Conservation (phyloP, 2,113 vertebrate genomes). For the Calypte anna region DNA sequence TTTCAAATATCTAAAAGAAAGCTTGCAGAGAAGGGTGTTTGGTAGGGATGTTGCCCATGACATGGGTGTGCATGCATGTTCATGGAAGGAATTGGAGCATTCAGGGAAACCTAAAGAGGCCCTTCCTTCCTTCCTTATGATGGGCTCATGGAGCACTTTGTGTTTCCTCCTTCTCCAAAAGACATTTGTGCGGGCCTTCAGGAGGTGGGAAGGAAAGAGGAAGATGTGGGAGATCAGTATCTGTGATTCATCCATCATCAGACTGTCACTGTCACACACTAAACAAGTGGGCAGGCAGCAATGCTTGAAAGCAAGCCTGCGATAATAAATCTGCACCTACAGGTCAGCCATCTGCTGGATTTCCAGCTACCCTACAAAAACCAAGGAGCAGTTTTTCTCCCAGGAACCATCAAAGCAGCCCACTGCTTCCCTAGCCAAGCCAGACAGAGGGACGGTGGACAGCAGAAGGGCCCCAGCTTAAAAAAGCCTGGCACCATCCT, state of each 20-base stretch:
- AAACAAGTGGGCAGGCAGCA: not conserved
- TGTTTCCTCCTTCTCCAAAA: not conserved
- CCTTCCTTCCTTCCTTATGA: not conserved
- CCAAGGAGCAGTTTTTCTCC: not conserved
- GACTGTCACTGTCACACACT: not conserved
- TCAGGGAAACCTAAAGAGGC: not conserved
- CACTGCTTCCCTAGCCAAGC: not conserved
- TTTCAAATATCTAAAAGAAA: not conserved
- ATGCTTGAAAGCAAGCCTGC: not conserved
- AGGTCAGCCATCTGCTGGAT: not conserved
- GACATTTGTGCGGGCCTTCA: not conserved
- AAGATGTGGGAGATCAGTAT: not conserved
- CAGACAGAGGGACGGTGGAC: not conserved
- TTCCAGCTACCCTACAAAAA: not conserved
- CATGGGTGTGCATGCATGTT: not conserved
- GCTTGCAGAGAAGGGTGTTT: not conserved
- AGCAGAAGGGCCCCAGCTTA: not conserved
- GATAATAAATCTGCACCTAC: not conserved
- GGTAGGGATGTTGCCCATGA: not conserved
- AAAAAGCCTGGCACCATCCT: rapidly evolving
- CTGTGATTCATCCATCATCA: not conserved
- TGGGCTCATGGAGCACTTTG: not conserved
- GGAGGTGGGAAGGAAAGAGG: not conserved
- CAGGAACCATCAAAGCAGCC: not conserved
- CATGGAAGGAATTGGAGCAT: not conserved